A percentile compares a stretch with the other conserved stretches of the same genome.
Evolutionary conservation across 2,797 vertebrate genomes (phyloP).

Genomic region (Linurgus olivaceus): DNA sequence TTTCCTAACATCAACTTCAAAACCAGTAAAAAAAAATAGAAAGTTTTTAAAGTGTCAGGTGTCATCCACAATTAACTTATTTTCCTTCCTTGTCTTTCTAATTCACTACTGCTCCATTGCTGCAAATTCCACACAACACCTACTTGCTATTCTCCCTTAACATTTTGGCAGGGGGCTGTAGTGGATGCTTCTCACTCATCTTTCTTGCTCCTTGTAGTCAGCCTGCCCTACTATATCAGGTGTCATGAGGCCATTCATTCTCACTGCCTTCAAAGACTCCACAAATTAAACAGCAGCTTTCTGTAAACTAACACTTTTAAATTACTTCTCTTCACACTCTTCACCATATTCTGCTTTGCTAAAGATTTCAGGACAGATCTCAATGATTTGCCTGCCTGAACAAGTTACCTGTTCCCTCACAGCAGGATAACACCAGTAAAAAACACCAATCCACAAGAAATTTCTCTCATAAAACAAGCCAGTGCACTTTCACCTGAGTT

Average conservation of each 20-base stretch:
- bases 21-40: not conserved
- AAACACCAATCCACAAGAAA: not conserved
- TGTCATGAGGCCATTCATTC: not conserved
- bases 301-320: slow-evolving; percentile 29
- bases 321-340: slow-evolving; percentile 47
- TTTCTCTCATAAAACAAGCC: not conserved
- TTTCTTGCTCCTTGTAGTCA: not conserved
- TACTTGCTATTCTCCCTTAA: not conserved
- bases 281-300: not conserved
- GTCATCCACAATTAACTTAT: not conserved
- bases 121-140: not conserved
- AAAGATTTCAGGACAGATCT: not conserved
- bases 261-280: not conserved
- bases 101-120: not conserved
- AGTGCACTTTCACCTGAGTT: not conserved
- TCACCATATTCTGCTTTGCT: not conserved
- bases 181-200: not conserved
- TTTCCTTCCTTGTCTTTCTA: not conserved
- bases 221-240: not conserved
- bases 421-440: not conserved
- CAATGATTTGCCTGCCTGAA: slow-evolving; percentile 1
- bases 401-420: not conserved
- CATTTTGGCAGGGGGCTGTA: not conserved
- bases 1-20: not conserved
- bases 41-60: not conserved